Conservation (phyloP, 2,113 vertebrate genomes). For the Pogona vitticeps region DNA sequence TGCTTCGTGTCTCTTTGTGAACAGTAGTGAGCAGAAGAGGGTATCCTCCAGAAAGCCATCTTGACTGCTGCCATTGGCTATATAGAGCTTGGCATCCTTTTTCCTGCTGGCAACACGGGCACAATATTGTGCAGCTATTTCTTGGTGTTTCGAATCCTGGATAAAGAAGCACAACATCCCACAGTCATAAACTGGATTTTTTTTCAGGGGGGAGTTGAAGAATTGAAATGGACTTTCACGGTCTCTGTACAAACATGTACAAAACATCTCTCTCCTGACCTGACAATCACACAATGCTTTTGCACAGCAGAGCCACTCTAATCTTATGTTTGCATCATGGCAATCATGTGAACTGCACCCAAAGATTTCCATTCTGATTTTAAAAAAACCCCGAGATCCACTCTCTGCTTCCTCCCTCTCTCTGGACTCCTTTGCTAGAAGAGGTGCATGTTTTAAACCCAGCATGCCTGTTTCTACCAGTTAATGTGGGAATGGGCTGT, state of each 20-base stretch:
- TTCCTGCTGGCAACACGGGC: too few relatives aligned
- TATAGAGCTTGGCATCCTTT: too few relatives aligned
- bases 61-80: too few relatives aligned
- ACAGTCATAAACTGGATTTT: too few relatives aligned
- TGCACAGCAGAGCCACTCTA: neutral
- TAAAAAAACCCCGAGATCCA: constrained; percentile 3
- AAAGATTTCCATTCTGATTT: constrained; percentile 43
- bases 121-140: too few relatives aligned
- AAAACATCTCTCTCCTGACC: neutral
- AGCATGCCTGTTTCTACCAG: neutral
- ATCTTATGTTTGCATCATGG: neutral
- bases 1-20: too few relatives aligned
- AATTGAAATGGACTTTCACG: neutral
- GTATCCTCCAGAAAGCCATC: too few relatives aligned
- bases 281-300: neutral
- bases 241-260: neutral
- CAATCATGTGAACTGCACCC: constrained; percentile 37
- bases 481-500: too few relatives aligned
- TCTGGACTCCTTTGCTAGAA: neutral
- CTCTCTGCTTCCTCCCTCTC: constrained; percentile 6
- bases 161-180: too few relatives aligned
- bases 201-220: too few relatives aligned
- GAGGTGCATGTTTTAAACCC: neutral
- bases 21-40: too few relatives aligned
- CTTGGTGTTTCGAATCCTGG: too few relatives aligned